Percentiles rank a stretch among this genome's conserved stretches.
phyloP scores from a whole-genome alignment of 1,140 invertebrate species.

The Bombus polaris region DNA sequence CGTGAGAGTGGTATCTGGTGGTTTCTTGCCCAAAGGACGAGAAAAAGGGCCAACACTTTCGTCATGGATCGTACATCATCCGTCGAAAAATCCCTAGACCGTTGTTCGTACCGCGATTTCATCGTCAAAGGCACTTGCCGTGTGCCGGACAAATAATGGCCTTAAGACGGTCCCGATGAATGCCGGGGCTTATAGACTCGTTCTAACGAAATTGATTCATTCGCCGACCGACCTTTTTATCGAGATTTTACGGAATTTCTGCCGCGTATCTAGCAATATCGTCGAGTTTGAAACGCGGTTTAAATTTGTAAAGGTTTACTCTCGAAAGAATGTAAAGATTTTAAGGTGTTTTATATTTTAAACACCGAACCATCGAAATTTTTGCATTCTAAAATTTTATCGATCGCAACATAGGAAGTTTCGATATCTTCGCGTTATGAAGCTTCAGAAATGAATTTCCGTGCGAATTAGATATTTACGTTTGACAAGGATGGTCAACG shows the following conservation, averaged over 20 bases:
- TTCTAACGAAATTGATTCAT: not conserved
- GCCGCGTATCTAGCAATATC: too few species aligned
- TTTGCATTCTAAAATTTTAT: too few species aligned
- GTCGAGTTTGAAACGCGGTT: too few species aligned
- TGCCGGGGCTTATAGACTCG: not conserved
- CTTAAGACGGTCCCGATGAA: not conserved
- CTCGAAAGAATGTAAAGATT: too few species aligned
- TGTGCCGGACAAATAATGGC: not conserved
- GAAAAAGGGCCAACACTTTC: constrained; percentile 28
- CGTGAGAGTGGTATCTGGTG: constrained; percentile 36
- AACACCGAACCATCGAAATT: too few species aligned
- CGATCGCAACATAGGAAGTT: too few species aligned
- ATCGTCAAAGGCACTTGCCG: not conserved
- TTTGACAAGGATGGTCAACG: too few species aligned
- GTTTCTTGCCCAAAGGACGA: constrained; percentile 38
- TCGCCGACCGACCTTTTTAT: not conserved
- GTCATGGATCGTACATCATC: constrained; percentile 43
- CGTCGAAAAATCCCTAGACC: constrained; percentile 12
- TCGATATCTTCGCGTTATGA: too few species aligned
- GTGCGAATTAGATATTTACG: too few species aligned
- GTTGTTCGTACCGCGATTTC: constrained; percentile 21
- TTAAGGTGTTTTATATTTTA: too few species aligned
- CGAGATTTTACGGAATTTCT: not conserved
- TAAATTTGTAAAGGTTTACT: too few species aligned
- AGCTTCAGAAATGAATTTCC: too few species aligned